These are phyloP conservation scores for Gambusia yucatana DNA, from an alignment of 2,797 vertebrate species.

Conservation along the genomic window DNA sequence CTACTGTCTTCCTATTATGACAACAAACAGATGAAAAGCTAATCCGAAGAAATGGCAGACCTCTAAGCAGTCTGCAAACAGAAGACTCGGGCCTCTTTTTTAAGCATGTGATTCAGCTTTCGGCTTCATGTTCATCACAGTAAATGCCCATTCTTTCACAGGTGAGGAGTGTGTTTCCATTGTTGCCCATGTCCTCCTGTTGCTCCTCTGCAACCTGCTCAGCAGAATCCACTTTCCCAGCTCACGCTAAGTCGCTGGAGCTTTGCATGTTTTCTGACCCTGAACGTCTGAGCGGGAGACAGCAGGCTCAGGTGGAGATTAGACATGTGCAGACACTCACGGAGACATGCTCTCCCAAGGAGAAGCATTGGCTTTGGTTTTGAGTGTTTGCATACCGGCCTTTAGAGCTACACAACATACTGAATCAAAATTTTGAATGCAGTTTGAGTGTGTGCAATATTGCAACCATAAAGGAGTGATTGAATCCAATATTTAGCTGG, in stretches of 20 bases:
- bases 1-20: conserved; percentile 9
- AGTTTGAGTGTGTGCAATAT: background rate
- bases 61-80: conserved; percentile 1
- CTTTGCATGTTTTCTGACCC: conserved; percentile 74
- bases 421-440: background rate
- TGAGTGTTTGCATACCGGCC: background rate
- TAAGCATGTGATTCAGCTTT: background rate
- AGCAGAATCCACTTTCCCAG: conserved; percentile 75
- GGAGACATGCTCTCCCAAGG: conserved; percentile 15
- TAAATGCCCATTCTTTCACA: background rate
- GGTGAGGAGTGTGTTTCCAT: conserved; percentile 1
- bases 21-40: conserved; percentile 2
- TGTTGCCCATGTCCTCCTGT: conserved; percentile 32
- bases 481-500: background rate
- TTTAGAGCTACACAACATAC: background rate
- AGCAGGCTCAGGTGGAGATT: conserved; percentile 69
- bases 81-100: background rate
- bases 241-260: conserved; percentile 74
- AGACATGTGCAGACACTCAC: conserved; percentile 50
- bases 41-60: conserved; percentile 6
- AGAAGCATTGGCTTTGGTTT: conserved; percentile 10
- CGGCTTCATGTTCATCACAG: background rate
- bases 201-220: conserved; percentile 46
- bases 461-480: background rate
- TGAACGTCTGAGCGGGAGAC: conserved; percentile 45